A percentile compares a stretch with the other conserved stretches of the same genome.
phyloP scores from a whole-genome alignment of 2,888 invertebrate genomes.

The Synergus japonicus region DNA sequence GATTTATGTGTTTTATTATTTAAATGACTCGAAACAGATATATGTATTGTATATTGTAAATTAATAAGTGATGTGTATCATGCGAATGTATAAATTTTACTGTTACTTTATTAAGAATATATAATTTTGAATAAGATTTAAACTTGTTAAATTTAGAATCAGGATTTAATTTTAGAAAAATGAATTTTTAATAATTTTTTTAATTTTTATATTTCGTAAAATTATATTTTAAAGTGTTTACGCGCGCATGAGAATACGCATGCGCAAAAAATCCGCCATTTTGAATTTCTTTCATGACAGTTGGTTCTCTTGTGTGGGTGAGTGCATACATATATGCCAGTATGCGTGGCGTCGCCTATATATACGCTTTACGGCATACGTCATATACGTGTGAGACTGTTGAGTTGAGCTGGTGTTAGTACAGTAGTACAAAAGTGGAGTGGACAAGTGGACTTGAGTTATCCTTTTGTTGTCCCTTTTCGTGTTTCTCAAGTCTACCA shows the following conservation, averaged over 20 bases:
- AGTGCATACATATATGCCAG: too few species aligned
- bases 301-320: not conserved
- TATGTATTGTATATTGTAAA: not conserved
- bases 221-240: too few species aligned
- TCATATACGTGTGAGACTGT: too few species aligned
- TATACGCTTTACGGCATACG: too few species aligned
- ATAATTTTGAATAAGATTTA: too few species aligned
- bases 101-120: not conserved
- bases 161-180: too few species aligned
- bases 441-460: not conserved
- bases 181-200: too few species aligned
- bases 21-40: constrained; percentile 1
- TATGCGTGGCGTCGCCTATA: too few species aligned
- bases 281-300: not conserved
- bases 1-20: not conserved
- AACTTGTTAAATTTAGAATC: too few species aligned
- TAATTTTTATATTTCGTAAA: too few species aligned
- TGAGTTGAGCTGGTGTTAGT: too few species aligned
- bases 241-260: not conserved
- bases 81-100: not conserved
- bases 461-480: constrained; percentile 15
- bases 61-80: not conserved
- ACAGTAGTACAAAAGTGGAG: not conserved
- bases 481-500: constrained; percentile 13
- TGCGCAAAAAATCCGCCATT: not conserved